Base-by-base conservation (phyloP, 2,888 invertebrate species). In the Drosophila basisetae region DNA sequence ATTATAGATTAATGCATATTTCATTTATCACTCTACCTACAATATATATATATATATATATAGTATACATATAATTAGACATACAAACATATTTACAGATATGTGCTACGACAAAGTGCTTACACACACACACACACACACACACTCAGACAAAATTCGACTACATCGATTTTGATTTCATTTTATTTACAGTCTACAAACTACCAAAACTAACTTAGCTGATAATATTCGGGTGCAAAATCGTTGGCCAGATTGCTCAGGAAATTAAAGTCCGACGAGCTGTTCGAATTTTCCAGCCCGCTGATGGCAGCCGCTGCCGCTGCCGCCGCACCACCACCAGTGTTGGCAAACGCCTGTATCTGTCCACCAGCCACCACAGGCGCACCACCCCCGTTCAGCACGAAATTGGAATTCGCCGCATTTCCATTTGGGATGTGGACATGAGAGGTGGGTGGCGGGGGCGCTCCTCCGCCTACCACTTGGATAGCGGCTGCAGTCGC, bases 251-350 rank as follows among this genome's bases (percentile, higher is more conserved):
- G 94, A 93, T 97, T 98, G 94, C 97, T 97, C 77, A 98, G 95
- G 93, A 98, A 98, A 93, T 98, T 98, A 94, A 98, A 98, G 94
- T 98, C 98, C 37, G 98, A 97, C n/a, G 97, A 97, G 92, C 97
- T 97, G 93, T 97, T 97, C 86, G 97, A 97, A 94, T 97, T 97
- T 89, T 97, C 97, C 58, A 96, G 94, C 0, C 95, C 95, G 10
- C 95, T 95, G 13, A 95, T 95, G 35, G 95, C 94, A 43, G 58
- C 58, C 3, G 94, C 94, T 0, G 58, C 58, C 3, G 94, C 94
- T 0, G 94, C 56, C 9, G 47, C 47, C 28, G 16, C 73, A 7
- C 73, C 84, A 50, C 47, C 73, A 4, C 69, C 79, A 52, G 78
- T 89, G 54, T 81, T 82, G 58, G 68, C 72, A 77, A 90, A 86